A percentile compares a stretch with the other conserved stretches of the same genome.
These are phyloP conservation scores for Trypoxylon attenuatum DNA, from an alignment of 2,888 invertebrate species.

Conservation along the genomic window DNA sequence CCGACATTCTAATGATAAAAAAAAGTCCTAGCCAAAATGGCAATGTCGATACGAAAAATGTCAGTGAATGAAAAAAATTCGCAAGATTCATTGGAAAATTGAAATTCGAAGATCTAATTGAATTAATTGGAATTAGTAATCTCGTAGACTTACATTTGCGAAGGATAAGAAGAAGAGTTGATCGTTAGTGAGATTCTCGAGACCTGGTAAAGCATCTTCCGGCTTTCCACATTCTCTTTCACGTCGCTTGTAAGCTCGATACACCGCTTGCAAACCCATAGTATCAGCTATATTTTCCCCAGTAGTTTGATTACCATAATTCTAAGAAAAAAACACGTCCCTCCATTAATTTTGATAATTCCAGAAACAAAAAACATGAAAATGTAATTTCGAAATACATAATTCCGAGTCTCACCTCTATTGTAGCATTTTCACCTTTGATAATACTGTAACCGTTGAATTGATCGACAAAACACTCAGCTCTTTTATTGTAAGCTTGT, in stretches of 20 bases:
- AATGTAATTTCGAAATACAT: background rate
- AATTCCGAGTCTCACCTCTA: slow-evolving; percentile 20
- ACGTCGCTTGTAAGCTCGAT: slow-evolving; percentile 77
- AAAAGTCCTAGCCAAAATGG: no score
- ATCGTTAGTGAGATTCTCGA: slow-evolving; percentile 65
- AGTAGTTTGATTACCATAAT: slow-evolving; percentile 80
- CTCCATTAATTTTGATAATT: background rate
- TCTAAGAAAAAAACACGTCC: slow-evolving; percentile 70
- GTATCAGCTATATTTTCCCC: slow-evolving; percentile 93
- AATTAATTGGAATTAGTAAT: slow-evolving; percentile 50
- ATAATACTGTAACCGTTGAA: slow-evolving; percentile 33
- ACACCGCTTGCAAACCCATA: slow-evolving; percentile 86
- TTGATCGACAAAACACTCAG: slow-evolving; percentile 47
- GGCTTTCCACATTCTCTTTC: slow-evolving; percentile 24
- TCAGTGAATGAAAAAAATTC: no score
- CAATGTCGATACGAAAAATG: no score
- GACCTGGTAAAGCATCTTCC: slow-evolving; percentile 59
- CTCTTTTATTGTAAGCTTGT: slow-evolving; percentile 32
- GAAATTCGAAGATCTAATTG: background rate
- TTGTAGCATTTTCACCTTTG: background rate
- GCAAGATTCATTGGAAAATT: no score
- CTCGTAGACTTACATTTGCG: slow-evolving; percentile 64
- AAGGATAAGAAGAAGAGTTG: slow-evolving; percentile 72
- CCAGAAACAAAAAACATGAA: background rate
- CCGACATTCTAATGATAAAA: no score